A percentile compares a stretch with the other conserved stretches of the same genome.
Evolutionary conservation across 1,140 invertebrate genomes (phyloP).

Genomic region (Anoplophora glabripennis): DNA sequence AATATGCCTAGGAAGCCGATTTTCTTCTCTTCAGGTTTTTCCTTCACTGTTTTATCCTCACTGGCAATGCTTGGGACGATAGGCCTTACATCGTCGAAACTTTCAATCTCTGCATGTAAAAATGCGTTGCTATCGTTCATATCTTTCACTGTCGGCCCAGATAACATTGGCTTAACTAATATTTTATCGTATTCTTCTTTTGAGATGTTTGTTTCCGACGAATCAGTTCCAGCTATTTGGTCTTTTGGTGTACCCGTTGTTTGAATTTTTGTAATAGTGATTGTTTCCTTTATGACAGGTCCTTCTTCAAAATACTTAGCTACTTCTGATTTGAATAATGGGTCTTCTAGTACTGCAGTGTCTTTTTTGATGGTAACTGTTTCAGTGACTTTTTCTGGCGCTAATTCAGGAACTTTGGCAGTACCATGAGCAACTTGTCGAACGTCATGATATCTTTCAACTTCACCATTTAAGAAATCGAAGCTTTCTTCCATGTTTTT

Average conservation of each 20-base stretch:
- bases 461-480: constrained; percentile 23
- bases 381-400: too few species aligned
- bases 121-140: constrained; percentile 13
- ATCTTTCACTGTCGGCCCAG: constrained; percentile 11
- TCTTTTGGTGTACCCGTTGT: background rate
- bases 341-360: too few species aligned
- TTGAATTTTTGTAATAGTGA: background rate
- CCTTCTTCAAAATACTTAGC: too few species aligned
- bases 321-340: too few species aligned
- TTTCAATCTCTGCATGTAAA: constrained; percentile 17
- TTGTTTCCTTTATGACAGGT: background rate
- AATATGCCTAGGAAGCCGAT: constrained; percentile 19
- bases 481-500: constrained; percentile 7
- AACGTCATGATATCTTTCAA: constrained; percentile 25
- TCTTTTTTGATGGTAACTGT: too few species aligned
- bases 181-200: too few species aligned
- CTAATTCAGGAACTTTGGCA: too few species aligned
- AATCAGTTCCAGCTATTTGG: background rate
- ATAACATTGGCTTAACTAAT: background rate
- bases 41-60: constrained; percentile 1
- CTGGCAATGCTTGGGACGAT: background rate
- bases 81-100: background rate
- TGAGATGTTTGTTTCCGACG: background rate
- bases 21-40: constrained; percentile 12
- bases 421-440: background rate